Evolutionary conservation across 2,113 vertebrate species (phyloP).

Genomic region (Phrynosoma platyrhinos): DNA sequence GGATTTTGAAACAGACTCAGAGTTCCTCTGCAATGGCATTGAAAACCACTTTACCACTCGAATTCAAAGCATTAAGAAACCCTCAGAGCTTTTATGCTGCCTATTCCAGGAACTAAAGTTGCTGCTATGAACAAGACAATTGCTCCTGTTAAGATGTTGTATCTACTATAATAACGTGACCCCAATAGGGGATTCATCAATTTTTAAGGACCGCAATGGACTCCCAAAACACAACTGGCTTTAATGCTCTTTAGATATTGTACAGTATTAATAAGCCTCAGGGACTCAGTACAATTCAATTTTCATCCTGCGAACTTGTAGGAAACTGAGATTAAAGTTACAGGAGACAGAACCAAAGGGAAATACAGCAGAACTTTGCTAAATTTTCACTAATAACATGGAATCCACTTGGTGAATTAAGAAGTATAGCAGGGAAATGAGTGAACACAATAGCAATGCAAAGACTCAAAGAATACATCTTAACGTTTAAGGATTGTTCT

Average conservation of each 20-base stretch:
- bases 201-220: constrained; percentile 62
- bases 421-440: constrained; percentile 65
- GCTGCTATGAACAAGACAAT: constrained; percentile 43
- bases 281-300: constrained; percentile 69
- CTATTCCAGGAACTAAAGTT: constrained; percentile 43
- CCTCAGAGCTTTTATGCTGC: constrained; percentile 14
- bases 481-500: constrained; percentile 9
- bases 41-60: not conserved
- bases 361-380: constrained; percentile 71
- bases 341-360: constrained; percentile 62
- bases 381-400: constrained; percentile 74
- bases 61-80: not conserved
- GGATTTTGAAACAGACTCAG: not conserved
- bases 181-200: constrained; percentile 48
- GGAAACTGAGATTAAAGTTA: constrained; percentile 75
- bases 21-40: constrained; percentile 6
- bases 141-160: constrained; percentile 42
- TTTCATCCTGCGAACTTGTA: constrained; percentile 64
- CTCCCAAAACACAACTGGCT: constrained; percentile 64
- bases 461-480: constrained; percentile 51
- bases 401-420: constrained; percentile 64
- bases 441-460: constrained; percentile 69
- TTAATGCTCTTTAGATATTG: constrained; percentile 65
- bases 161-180: constrained; percentile 47
- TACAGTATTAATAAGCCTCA: constrained; percentile 71